phyloP scores from a whole-genome alignment of 2,797 vertebrate species.

The Acanthornis magna region DNA sequence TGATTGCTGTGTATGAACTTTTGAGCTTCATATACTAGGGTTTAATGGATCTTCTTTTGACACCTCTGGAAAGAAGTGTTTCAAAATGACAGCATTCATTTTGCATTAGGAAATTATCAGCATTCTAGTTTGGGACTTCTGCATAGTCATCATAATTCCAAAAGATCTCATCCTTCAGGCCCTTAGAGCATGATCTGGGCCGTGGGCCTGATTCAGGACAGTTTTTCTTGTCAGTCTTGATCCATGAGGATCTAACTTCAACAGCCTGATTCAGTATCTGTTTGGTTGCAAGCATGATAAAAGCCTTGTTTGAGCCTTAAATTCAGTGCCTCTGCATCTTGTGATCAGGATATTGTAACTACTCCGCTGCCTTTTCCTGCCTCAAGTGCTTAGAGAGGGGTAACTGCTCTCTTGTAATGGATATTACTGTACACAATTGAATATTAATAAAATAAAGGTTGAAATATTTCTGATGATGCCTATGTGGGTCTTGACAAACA shows the following conservation, averaged over 20 bases:
- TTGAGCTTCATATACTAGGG: background rate
- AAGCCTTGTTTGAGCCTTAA: background rate
- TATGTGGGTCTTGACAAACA: background rate
- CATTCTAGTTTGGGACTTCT: background rate
- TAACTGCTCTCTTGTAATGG: background rate
- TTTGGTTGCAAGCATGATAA: background rate
- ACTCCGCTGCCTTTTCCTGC: background rate
- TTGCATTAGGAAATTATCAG: background rate
- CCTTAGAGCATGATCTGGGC: rapidly evolving
- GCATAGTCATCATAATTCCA: background rate
- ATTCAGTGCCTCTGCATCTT: background rate
- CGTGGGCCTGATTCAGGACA: background rate
- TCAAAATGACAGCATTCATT: background rate
- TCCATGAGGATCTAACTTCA: background rate
- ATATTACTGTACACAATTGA: background rate
- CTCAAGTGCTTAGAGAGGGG: background rate
- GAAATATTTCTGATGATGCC: background rate
- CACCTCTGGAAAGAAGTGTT: background rate
- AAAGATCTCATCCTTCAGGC: background rate
- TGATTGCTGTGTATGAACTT: background rate
- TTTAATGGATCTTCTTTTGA: background rate
- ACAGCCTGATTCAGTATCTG: background rate
- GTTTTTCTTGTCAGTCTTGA: background rate
- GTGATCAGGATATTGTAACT: background rate
- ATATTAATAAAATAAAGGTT: background rate